Conservation (phyloP, 2,888 invertebrate genomes). For the Tetramorium bicarinatum region DNA sequence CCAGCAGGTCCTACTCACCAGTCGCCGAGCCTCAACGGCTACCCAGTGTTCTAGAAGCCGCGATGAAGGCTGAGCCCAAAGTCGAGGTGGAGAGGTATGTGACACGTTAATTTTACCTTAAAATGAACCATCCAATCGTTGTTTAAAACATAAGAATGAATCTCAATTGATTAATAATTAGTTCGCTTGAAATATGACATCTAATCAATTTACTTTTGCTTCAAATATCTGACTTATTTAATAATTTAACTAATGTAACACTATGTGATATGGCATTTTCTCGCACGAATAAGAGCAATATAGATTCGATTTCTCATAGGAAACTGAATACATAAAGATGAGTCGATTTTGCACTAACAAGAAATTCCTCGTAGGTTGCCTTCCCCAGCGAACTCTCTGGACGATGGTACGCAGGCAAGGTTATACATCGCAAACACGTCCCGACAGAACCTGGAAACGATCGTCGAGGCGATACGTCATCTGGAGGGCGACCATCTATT, state of each 20-base stretch:
- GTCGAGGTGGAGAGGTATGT: slow-evolving; percentile 89
- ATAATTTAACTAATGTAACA: not conserved
- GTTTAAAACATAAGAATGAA: not conserved
- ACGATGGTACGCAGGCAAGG: slow-evolving; percentile 87
- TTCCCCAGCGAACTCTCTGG: slow-evolving; percentile 87
- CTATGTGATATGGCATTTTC: not conserved
- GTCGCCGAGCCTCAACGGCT: slow-evolving; percentile 86
- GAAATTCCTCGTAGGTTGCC: slow-evolving; percentile 88
- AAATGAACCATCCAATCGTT: not conserved
- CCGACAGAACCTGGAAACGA: slow-evolving; percentile 98
- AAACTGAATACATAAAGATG: not conserved
- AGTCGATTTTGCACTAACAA: not conserved
- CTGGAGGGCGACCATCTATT: slow-evolving; percentile 98
- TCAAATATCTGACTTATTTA: not conserved
- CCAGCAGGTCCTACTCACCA: slow-evolving; percentile 83
- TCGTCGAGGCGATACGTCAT: slow-evolving; percentile 99
- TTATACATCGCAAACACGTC: slow-evolving; percentile 91
- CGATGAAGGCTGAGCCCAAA: slow-evolving; percentile 95
- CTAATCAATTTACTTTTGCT: not conserved
- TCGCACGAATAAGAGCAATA: not conserved
- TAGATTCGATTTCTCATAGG: not conserved
- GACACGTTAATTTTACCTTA: slow-evolving; percentile 33
- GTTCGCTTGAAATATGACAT: not conserved
- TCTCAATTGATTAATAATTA: not conserved
- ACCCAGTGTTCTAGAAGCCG: slow-evolving; percentile 93